Evolutionary conservation across 2,888 invertebrate genomes (phyloP).

Genomic region (Scelioninae gen. 2): DNA sequence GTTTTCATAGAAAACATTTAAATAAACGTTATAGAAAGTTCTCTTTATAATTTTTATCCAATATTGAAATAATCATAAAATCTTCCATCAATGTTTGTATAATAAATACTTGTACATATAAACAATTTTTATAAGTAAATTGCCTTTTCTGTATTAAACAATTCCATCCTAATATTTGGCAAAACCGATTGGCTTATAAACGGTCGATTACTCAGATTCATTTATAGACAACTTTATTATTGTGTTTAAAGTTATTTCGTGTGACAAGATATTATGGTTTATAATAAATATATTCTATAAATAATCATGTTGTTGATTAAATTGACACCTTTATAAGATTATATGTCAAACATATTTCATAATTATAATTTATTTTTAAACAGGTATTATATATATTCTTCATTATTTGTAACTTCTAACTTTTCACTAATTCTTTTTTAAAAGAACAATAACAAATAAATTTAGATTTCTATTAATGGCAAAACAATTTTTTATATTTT

Average conservation of each 20-base stretch:
- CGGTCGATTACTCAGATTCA: slow-evolving; percentile 66
- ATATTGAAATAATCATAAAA: slow-evolving; percentile 41
- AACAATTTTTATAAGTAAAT: slow-evolving; percentile 63
- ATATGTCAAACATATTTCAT: not conserved
- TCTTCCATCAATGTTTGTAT: slow-evolving; percentile 69
- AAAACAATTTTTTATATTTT: too few species aligned
- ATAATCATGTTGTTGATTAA: not conserved
- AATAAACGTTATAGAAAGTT: not conserved
- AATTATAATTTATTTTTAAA: too few species aligned
- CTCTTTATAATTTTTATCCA: too few species aligned
- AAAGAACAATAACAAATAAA: too few species aligned
- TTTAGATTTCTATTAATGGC: too few species aligned
- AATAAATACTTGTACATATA: slow-evolving; percentile 71
- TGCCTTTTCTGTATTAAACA: slow-evolving; percentile 64
- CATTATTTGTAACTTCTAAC: too few species aligned
- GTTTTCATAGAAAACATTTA: not conserved
- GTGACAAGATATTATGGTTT: slow-evolving; percentile 24
- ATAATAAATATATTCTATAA: slow-evolving; percentile 33
- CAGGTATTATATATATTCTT: too few species aligned
- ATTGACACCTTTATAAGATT: not conserved
- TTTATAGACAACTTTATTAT: slow-evolving; percentile 65
- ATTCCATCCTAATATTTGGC: slow-evolving; percentile 65
- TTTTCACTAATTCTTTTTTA: too few species aligned
- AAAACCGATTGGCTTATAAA: slow-evolving; percentile 62
- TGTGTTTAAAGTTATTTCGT: slow-evolving; percentile 60